Conservation (phyloP, 1,140 invertebrate species). For the Scaptomyza graminum region DNA sequence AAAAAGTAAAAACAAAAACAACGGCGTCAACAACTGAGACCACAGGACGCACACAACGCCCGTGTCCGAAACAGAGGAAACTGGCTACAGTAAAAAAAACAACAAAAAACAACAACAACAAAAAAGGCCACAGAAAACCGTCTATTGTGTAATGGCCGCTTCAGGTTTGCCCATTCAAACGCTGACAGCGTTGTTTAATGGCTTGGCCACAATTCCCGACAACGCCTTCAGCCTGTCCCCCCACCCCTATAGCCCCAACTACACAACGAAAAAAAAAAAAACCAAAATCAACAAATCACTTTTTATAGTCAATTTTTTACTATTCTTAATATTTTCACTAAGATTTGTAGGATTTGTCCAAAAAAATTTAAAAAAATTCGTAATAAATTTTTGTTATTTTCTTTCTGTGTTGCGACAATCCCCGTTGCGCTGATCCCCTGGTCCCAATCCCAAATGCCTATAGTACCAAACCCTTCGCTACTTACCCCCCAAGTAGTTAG, state of each 20-base stretch:
- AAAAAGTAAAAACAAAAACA: conserved; percentile 52
- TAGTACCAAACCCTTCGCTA: neutral
- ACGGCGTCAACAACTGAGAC: neutral
- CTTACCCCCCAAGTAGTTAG: too few relatives aligned
- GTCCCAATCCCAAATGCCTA: conserved; percentile 1
- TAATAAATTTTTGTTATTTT: too few relatives aligned
- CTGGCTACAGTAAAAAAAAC: conserved; percentile 6
- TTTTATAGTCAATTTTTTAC: too few relatives aligned
- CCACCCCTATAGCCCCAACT: neutral
- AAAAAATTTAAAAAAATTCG: too few relatives aligned
- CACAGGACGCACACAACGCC: conserved; percentile 14
- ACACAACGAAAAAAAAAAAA: neutral
- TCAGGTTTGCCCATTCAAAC: conserved; percentile 67
- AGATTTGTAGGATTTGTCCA: too few relatives aligned
- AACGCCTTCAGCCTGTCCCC: conserved; percentile 26
- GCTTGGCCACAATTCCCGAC: conserved; percentile 57
- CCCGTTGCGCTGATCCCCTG: too few relatives aligned
- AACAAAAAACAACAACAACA: conserved; percentile 29
- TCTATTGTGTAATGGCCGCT: conserved; percentile 75
- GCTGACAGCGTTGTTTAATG: conserved; percentile 80
- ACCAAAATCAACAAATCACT: too few relatives aligned
- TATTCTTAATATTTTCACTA: too few relatives aligned
- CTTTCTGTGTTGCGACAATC: too few relatives aligned
- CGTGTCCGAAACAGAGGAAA: conserved; percentile 41
- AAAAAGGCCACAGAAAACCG: conserved; percentile 6